Evolutionary conservation across 1,140 invertebrate genomes (phyloP), one percentile per base, ranked within the genome.

Genomic region (Pteromalus puparum): DNA sequence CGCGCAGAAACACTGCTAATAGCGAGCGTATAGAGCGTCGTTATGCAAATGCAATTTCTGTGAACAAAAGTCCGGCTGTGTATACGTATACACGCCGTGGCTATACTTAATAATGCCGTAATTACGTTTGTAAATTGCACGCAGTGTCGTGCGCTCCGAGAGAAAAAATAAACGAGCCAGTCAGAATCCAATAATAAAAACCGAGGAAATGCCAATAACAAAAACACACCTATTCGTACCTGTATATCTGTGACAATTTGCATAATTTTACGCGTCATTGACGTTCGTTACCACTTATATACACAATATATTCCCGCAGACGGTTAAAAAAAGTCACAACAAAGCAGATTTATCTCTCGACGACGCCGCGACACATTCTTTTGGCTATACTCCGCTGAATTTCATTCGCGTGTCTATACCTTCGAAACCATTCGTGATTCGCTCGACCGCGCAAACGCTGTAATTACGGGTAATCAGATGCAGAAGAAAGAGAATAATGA

Each of bases 31-130:
- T 42, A 42, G 7, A 42, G 28, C 53, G 26, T 26, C 26, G 67
- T 28, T 70, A 70, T 70, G 67, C 28, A 70, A 70, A 70, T 70
- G 15, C 26, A 70, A 70, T 18, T 70, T 70, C 28, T 28, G 21
- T 70, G 67, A 70, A 30, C 67, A 70, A 70, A 70, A 28, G 67
- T 10, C 61, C 61, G 30, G 30, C 30, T 34, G 61, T 61, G 6
- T 42, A 42, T 42, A 10, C 21, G 21, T 7, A 1, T 53, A 7
- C 21, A n/a, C 6, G 18, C 6, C 6, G 18, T n/a, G 18, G 48
- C 18, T 18, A 6, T 61, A n/a, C 21, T n/a, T 61, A 61, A 61
- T 61, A 61, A 61, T 61, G 53, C 53, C 21, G 5, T 61, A 61
- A 61, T 61, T 61, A 61, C 18, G 53, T 61, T 61, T 61, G 18